Evolutionary conservation across 2,113 vertebrate species (phyloP).

Genomic region (Amazona guildingii): DNA sequence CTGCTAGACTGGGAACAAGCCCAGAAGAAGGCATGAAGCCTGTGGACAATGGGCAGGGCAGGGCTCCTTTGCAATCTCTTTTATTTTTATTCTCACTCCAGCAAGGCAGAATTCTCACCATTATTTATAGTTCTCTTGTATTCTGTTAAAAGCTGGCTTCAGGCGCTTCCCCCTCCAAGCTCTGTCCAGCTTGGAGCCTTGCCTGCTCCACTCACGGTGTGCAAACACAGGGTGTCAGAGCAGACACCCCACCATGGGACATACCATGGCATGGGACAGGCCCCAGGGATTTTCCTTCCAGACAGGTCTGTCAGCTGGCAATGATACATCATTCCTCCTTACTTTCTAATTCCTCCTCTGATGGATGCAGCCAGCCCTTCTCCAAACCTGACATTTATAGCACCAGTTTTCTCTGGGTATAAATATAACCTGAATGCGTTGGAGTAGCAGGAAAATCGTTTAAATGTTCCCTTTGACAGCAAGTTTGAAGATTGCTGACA

Average conservation of each 20-base stretch:
- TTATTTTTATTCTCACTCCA: background rate
- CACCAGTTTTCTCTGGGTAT: slow-evolving; percentile 61
- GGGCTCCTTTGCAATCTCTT: background rate
- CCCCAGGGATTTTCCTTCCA: background rate
- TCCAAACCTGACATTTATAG: slow-evolving; percentile 69
- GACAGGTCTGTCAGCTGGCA: slow-evolving; percentile 13
- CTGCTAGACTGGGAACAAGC: background rate
- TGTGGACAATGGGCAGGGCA: background rate
- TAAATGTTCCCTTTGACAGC: slow-evolving; percentile 73
- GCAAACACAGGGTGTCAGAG: background rate
- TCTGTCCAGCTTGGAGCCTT: background rate
- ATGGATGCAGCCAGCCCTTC: slow-evolving; percentile 64
- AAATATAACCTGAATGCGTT: slow-evolving; percentile 67
- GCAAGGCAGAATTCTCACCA: background rate
- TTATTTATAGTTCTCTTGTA: background rate
- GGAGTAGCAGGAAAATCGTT: slow-evolving; percentile 71
- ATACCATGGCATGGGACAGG: background rate
- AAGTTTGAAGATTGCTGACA: slow-evolving; percentile 70
- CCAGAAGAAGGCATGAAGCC: background rate
- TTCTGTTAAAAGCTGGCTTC: background rate
- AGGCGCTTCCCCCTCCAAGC: background rate
- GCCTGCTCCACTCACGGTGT: background rate
- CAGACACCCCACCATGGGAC: background rate
- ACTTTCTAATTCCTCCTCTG: slow-evolving; percentile 56
- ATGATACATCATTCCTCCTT: slow-evolving; percentile 35